A percentile compares a stretch with the other conserved stretches of the same genome.
Conservation (phyloP, 2,888 invertebrate genomes). For the Drosophila pseudotalamancana region DNA sequence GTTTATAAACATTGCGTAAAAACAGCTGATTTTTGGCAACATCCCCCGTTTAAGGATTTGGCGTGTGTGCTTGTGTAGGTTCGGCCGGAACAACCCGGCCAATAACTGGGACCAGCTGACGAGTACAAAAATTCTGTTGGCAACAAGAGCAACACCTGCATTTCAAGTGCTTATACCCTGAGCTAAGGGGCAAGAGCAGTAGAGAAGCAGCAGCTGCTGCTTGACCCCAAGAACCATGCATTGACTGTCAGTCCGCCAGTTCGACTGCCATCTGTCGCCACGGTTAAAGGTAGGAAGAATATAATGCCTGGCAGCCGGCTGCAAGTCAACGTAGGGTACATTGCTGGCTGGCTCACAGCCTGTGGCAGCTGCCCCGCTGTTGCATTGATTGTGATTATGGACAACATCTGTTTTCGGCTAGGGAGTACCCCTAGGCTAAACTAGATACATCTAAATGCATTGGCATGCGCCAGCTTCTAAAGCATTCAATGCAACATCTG, state of each 20-base stretch:
- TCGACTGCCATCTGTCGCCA: constrained; percentile 41
- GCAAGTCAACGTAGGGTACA: constrained; percentile 9
- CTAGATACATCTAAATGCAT: constrained; percentile 13
- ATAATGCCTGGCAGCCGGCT: constrained; percentile 35
- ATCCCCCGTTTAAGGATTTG: constrained; percentile 49
- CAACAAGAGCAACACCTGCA: constrained; percentile 60
- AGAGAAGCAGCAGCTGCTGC: constrained; percentile 24
- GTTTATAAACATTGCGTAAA: constrained; percentile 78
- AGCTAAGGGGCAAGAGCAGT: constrained; percentile 8
- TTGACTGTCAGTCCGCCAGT: constrained; percentile 9
- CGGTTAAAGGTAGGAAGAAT: constrained; percentile 46
- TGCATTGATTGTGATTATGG: constrained; percentile 50
- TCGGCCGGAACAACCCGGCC: constrained; percentile 40
- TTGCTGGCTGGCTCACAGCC: constrained; percentile 3
- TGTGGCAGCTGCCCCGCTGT: constrained; percentile 42
- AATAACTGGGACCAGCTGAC: constrained; percentile 9
- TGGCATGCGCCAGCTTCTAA: constrained; percentile 52
- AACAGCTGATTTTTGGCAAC: constrained; percentile 75
- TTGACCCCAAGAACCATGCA: constrained; percentile 6
- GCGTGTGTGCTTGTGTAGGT: constrained; percentile 37
- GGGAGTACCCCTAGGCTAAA: constrained; percentile 43
- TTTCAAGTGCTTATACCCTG: constrained; percentile 48
- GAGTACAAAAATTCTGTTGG: no score
- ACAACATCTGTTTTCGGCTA: constrained; percentile 47
- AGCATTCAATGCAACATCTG: constrained; percentile 42